phyloP scores from a whole-genome alignment of 2,888 invertebrate species.

The Latheticus oryzae region DNA sequence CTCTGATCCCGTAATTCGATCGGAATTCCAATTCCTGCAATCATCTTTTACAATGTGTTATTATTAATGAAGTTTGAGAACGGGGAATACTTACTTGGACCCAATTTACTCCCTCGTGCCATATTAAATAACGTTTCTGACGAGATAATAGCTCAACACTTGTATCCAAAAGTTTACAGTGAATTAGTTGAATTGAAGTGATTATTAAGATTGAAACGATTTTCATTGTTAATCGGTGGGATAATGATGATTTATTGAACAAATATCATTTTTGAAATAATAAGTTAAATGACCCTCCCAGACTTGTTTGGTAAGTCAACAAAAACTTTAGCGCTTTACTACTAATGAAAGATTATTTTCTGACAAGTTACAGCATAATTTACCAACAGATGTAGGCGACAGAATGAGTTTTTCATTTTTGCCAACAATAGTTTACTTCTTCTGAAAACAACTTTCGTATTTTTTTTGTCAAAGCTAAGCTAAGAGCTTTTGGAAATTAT shows the following conservation, averaged over 20 bases:
- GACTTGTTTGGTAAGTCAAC: constrained; percentile 7
- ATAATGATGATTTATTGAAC: not conserved
- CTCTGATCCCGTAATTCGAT: constrained; percentile 73
- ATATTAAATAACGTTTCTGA: constrained; percentile 70
- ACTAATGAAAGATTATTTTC: constrained; percentile 13
- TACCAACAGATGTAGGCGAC: not conserved
- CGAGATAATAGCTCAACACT: constrained; percentile 57
- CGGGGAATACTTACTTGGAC: constrained; percentile 72
- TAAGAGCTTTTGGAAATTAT: too few relatives aligned
- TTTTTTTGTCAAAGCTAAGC: too few relatives aligned
- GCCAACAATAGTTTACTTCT: too few relatives aligned
- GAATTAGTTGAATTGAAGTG: too few relatives aligned
- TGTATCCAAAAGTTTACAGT: constrained; percentile 48
- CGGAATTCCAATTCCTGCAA: constrained; percentile 76
- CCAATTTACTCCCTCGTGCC: constrained; percentile 71
- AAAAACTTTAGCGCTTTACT: constrained; percentile 22
- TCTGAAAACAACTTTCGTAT: too few relatives aligned
- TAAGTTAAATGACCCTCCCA: constrained; percentile 24
- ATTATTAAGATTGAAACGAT: not conserved
- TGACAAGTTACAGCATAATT: too few relatives aligned
- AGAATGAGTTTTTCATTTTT: too few relatives aligned
- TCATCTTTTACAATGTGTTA: constrained; percentile 70
- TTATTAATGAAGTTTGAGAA: too few relatives aligned
- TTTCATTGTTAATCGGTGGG: constrained; percentile 8
- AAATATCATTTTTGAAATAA: constrained; percentile 1